These are phyloP conservation scores for Eumacrocentrus americanus DNA, from an alignment of 2,888 invertebrate genomes.

Conservation along the genomic window DNA sequence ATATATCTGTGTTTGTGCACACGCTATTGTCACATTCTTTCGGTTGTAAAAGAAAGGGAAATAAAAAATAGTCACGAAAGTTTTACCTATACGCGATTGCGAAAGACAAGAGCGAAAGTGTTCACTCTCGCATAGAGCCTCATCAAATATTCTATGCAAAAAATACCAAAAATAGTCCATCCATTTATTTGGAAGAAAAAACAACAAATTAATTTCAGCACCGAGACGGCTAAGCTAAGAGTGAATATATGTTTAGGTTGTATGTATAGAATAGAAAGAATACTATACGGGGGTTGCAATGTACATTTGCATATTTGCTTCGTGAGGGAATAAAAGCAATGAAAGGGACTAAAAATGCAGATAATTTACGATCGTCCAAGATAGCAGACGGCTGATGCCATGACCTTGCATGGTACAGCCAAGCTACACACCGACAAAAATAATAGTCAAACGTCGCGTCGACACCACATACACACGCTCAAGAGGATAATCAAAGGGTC, in stretches of 20 bases:
- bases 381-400: slow-evolving; percentile 34
- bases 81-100: slow-evolving; percentile 6
- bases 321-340: slow-evolving; percentile 13
- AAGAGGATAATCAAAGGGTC: slow-evolving; percentile 4
- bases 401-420: slow-evolving; percentile 33
- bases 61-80: slow-evolving; percentile 3
- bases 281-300: not conserved
- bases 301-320: slow-evolving; percentile 26
- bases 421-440: slow-evolving; percentile 20
- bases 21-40: slow-evolving; percentile 6
- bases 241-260: not conserved
- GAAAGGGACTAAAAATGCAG: slow-evolving; percentile 23
- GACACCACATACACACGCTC: not conserved
- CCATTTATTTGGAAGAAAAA: not conserved
- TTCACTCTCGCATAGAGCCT: not conserved
- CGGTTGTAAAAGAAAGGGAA: slow-evolving; percentile 9
- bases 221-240: not conserved
- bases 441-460: too few species aligned
- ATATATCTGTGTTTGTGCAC: not conserved
- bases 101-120: slow-evolving; percentile 10
- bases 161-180: not conserved
- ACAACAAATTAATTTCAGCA: not conserved
- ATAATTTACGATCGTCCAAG: slow-evolving; percentile 36
- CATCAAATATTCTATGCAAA: not conserved
- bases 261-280: not conserved